A percentile compares a stretch with the other conserved stretches of the same genome.
Evolutionary conservation across 1,140 invertebrate species (phyloP).

Genomic region (Hylaeus volcanicus): DNA sequence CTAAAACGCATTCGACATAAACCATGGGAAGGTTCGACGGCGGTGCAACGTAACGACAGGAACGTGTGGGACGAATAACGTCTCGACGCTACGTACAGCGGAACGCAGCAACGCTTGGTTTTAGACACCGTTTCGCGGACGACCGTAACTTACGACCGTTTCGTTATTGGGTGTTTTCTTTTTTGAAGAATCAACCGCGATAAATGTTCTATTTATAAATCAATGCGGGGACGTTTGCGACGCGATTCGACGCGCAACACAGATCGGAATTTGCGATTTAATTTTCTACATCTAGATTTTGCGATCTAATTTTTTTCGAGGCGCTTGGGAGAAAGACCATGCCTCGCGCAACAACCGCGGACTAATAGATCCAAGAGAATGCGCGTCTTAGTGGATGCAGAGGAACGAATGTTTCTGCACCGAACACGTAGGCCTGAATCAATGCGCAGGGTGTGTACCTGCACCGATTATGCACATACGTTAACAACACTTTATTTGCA

Average conservation of each 20-base stretch:
- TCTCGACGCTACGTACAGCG: conserved; percentile 18
- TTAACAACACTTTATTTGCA: conserved; percentile 34
- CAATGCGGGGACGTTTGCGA: neutral
- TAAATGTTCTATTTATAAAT: neutral
- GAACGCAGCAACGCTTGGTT: conserved; percentile 4
- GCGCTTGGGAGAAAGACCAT: neutral
- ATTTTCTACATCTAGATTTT: too few species aligned
- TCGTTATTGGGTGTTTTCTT: neutral
- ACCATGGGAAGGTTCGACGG: neutral
- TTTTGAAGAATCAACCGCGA: neutral
- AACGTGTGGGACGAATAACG: conserved; percentile 53
- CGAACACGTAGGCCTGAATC: neutral
- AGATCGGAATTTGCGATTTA: neutral
- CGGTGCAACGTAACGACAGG: conserved; percentile 29
- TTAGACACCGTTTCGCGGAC: conserved; percentile 5
- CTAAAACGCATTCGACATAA: conserved; percentile 8
- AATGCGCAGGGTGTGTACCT: conserved; percentile 18
- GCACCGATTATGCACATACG: conserved; percentile 32
- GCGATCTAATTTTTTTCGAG: too few species aligned
- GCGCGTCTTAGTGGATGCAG: conserved; percentile 19
- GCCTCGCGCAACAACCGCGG: conserved; percentile 8
- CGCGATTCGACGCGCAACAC: too few species aligned
- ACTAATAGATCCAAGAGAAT: conserved; percentile 36
- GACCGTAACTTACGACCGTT: neutral
- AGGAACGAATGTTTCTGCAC: conserved; percentile 30